Evolutionary conservation across 2,888 invertebrate species (phyloP).

Genomic region (Trachelus stipa): DNA sequence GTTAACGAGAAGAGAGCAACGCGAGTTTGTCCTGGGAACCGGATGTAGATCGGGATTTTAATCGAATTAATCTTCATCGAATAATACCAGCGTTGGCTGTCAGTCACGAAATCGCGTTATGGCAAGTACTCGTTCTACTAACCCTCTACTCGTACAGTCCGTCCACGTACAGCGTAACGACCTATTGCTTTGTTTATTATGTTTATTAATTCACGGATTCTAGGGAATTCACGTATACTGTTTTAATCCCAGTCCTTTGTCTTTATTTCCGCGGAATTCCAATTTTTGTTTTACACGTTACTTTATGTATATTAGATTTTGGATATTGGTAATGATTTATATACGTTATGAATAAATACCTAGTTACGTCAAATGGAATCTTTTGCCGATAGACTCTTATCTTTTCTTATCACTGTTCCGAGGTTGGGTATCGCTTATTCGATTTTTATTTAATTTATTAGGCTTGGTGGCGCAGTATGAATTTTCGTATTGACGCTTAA

Average conservation of each 20-base stretch:
- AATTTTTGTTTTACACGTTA: background rate
- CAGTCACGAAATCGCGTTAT: slow-evolving; percentile 41
- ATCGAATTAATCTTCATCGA: slow-evolving; percentile 47
- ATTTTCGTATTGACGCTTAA: background rate
- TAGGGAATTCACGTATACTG: background rate
- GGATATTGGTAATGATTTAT: background rate
- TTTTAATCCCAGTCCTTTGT: no score
- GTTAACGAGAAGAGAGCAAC: background rate
- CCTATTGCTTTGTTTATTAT: background rate
- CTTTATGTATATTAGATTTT: background rate
- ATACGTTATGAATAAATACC: background rate
- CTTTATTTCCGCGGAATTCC: background rate
- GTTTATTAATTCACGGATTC: background rate
- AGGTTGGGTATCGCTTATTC: background rate
- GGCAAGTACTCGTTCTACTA: background rate
- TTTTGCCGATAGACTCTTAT: background rate
- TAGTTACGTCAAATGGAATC: background rate
- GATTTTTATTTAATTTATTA: background rate
- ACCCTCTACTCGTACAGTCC: background rate
- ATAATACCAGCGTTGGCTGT: slow-evolving; percentile 37
- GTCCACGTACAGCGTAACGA: background rate
- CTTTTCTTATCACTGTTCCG: background rate
- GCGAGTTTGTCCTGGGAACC: background rate
- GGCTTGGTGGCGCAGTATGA: background rate
- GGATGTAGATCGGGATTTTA: slow-evolving; percentile 19